phyloP scores from a whole-genome alignment of 2,113 vertebrate genomes.

The Hippopotamus amphibius region DNA sequence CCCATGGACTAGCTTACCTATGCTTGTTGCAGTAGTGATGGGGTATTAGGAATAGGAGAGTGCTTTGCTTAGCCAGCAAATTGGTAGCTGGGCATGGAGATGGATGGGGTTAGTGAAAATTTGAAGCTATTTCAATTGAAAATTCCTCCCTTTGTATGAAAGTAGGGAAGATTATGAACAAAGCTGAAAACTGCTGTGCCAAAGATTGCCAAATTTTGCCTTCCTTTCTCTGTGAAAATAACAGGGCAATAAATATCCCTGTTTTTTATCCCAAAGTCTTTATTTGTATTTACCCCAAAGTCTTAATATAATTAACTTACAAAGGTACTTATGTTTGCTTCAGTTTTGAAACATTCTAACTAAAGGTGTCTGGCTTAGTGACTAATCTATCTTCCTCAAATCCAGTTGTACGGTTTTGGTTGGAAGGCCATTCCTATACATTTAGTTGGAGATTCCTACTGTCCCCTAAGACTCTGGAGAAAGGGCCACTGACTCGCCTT shows the following conservation, averaged over 20 bases:
- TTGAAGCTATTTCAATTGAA: background rate
- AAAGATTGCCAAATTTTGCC: background rate
- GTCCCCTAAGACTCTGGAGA: background rate
- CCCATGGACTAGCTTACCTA: background rate
- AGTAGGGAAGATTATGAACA: background rate
- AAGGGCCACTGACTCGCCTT: background rate
- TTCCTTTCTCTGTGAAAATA: constrained; percentile 14
- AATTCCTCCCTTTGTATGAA: background rate
- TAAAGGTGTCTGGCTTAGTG: background rate
- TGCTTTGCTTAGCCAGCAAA: background rate
- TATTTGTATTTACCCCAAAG: background rate
- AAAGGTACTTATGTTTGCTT: background rate
- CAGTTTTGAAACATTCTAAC: background rate
- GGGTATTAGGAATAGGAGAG: background rate
- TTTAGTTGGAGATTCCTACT: background rate
- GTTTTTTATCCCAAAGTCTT: background rate
- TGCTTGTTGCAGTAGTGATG: background rate
- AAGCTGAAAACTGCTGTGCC: background rate
- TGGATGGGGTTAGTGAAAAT: background rate
- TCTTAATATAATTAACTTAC: background rate
- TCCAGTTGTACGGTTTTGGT: background rate
- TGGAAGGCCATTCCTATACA: background rate
- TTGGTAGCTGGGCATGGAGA: background rate
- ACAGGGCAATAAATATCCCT: background rate
- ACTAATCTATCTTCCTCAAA: background rate